A percentile compares a stretch with the other conserved stretches of the same genome.
Conservation (phyloP, 2,113 vertebrate species). For the Sitta europaea region DNA sequence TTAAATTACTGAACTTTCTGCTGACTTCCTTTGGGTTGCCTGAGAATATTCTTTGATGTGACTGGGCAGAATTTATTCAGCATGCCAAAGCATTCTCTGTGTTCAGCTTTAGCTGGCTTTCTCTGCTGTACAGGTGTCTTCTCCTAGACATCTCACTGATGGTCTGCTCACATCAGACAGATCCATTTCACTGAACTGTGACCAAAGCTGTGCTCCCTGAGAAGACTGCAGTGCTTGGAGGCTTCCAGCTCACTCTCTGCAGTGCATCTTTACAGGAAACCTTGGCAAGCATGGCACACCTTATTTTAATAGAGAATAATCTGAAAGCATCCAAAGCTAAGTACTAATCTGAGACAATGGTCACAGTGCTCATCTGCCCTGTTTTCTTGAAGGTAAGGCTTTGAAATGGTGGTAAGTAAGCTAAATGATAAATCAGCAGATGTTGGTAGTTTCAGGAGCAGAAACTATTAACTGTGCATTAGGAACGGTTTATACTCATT, state of each 20-base stretch:
- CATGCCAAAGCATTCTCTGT: not conserved
- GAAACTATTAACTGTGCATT: not conserved
- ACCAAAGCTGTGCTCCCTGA: not conserved
- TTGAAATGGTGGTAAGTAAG: conserved; percentile 9
- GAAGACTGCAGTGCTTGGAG: not conserved
- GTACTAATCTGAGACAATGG: not conserved
- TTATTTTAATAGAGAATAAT: not conserved
- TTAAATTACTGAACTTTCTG: not conserved
- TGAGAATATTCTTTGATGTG: not conserved
- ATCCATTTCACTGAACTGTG: not conserved
- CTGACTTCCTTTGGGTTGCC: not conserved
- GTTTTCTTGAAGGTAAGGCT: conserved; percentile 24
- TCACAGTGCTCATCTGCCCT: not conserved
- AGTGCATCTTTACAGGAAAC: not conserved
- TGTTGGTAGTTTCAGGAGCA: not conserved
- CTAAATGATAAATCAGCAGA: not conserved
- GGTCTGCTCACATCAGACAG: not conserved
- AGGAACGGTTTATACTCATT: not conserved
- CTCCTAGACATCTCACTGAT: not conserved
- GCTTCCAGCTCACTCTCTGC: not conserved
- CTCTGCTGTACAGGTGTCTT: not conserved
- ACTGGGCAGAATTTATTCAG: not conserved
- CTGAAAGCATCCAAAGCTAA: not conserved
- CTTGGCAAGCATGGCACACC: not conserved
- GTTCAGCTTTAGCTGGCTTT: not conserved